phyloP scores from a whole-genome alignment of 2,113 vertebrate species.

The Megaceryle torquata region DNA sequence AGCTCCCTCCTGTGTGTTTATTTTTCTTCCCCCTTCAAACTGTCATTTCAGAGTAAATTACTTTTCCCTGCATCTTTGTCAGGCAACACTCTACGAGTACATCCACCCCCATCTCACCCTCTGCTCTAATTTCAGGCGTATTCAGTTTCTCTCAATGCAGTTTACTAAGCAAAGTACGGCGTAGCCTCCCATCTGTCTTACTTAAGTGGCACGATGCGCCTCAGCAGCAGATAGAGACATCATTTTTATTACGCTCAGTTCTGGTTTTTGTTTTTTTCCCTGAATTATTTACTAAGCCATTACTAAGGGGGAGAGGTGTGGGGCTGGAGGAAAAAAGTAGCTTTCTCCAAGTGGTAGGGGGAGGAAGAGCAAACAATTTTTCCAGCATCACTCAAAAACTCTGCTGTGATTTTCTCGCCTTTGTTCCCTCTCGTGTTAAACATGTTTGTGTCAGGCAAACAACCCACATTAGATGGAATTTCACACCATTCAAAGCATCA shows the following conservation, averaged over 20 bases:
- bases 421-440: constrained; percentile 67
- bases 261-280: constrained; percentile 19
- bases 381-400: neutral
- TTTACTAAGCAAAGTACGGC: constrained; percentile 53
- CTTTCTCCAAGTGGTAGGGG: neutral
- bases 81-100: constrained; percentile 43
- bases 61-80: constrained; percentile 68
- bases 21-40: constrained; percentile 61
- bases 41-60: constrained; percentile 69
- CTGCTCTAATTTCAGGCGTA: constrained; percentile 61
- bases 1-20: constrained; percentile 70
- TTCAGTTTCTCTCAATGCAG: constrained; percentile 71
- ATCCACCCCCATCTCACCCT: constrained; percentile 49
- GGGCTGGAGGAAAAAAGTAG: neutral
- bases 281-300: constrained; percentile 70
- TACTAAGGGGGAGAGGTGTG: neutral
- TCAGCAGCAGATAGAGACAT: constrained; percentile 73
- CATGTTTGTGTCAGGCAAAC: constrained; percentile 71
- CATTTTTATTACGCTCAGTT: constrained; percentile 65
- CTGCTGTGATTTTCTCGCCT: constrained; percentile 47
- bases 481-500: constrained; percentile 57
- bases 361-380: neutral
- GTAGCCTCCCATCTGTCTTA: constrained; percentile 78
- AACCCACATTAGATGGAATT: constrained; percentile 64
- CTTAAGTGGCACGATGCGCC: constrained; percentile 64